These are phyloP conservation scores for Dichetophora obliterata DNA, from an alignment of 2,888 invertebrate species.

Conservation along the genomic window DNA sequence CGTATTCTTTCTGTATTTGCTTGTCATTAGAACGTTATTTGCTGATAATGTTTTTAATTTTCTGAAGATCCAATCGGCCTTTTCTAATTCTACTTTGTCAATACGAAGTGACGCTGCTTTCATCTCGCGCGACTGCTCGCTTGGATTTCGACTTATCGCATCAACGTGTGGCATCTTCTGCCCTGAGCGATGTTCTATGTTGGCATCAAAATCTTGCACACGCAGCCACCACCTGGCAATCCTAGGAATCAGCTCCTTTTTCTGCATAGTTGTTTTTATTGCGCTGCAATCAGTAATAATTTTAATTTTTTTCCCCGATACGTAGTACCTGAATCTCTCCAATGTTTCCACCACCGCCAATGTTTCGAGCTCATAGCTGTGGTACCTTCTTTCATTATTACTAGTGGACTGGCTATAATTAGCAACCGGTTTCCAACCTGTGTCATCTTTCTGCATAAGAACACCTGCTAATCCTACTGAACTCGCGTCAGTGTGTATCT, in stretches of 20 bases:
- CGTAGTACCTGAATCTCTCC: conserved; percentile 15
- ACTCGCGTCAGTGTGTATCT: conserved; percentile 44
- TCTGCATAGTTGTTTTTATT: conserved; percentile 34
- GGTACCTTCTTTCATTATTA: conserved; percentile 48
- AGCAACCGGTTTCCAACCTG: conserved; percentile 34
- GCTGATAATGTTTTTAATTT: conserved; percentile 17
- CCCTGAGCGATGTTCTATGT: conserved; percentile 40
- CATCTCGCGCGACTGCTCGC: neutral
- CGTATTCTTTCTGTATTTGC: conserved; percentile 12
- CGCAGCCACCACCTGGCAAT: too few species aligned
- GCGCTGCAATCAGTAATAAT: conserved; percentile 43
- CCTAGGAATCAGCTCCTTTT: conserved; percentile 42
- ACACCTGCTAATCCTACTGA: conserved; percentile 10
- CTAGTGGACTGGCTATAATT: conserved; percentile 36
- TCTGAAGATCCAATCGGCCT: too few species aligned
- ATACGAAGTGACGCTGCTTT: conserved; percentile 21
- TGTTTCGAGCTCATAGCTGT: conserved; percentile 62
- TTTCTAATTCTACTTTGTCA: conserved; percentile 2
- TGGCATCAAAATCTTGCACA: conserved; percentile 43
- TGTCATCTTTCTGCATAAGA: neutral
- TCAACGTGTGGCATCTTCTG: conserved; percentile 37
- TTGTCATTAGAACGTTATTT: conserved; percentile 20
- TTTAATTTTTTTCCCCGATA: conserved; percentile 22
- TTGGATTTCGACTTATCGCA: conserved; percentile 24
- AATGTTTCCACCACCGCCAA: conserved; percentile 42